A percentile compares a stretch with the other conserved stretches of the same genome.
These are phyloP conservation scores for Morinoia aosen DNA, from an alignment of 2,888 invertebrate genomes.

Conservation along the genomic window DNA sequence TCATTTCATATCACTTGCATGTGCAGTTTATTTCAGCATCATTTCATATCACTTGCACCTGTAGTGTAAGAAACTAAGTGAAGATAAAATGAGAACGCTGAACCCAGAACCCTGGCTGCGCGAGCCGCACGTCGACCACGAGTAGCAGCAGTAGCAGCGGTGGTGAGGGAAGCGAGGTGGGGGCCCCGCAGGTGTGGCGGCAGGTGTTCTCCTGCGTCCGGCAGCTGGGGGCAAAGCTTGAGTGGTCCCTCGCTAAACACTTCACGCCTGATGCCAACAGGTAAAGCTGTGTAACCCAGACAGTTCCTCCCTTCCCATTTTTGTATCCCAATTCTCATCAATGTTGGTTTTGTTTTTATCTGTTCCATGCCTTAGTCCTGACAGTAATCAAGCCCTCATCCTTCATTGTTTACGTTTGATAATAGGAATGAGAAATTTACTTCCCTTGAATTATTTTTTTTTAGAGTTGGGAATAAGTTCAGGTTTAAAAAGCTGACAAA, in stretches of 20 bases:
- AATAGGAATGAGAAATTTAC: no score
- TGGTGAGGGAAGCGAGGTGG: background rate
- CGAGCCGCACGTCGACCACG: background rate
- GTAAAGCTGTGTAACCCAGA: background rate
- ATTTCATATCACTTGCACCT: no score
- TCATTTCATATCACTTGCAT: no score
- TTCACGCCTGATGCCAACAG: conserved; percentile 33
- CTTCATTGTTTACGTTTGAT: no score
- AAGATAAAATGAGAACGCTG: background rate
- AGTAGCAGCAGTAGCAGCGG: background rate
- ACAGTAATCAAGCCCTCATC: no score
- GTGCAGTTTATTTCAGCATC: no score
- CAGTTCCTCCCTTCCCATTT: background rate
- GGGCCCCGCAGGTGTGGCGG: background rate
- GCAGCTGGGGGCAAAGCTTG: background rate
- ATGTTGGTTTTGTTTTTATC: no score
- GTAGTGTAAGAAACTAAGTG: background rate
- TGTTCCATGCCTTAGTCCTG: no score
- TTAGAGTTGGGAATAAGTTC: no score
- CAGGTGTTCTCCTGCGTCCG: conserved; percentile 33
- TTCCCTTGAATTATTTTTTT: no score
- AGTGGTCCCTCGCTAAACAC: conserved; percentile 31
- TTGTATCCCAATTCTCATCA: background rate
- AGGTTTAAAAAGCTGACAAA: no score
- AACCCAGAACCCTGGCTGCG: conserved; percentile 13